Evolutionary conservation across 2,888 invertebrate species (phyloP).

Genomic region (Frankliniella fusca): DNA sequence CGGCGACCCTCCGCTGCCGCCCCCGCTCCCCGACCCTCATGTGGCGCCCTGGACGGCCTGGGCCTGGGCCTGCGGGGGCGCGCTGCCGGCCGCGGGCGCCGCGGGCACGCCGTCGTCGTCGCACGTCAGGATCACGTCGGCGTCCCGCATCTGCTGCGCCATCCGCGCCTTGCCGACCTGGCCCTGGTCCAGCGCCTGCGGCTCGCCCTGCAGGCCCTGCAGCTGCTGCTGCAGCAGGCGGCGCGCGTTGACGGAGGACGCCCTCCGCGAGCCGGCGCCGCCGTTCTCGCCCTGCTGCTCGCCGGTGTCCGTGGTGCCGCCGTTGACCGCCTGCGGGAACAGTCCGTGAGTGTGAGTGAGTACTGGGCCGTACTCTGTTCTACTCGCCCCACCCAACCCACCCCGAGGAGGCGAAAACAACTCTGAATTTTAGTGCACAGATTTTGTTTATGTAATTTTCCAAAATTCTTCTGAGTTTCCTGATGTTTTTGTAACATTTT

Average conservation of each 20-base stretch:
- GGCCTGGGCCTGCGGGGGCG: too few species aligned
- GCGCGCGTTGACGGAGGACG: constrained; percentile 28
- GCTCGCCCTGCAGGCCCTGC: constrained; percentile 27
- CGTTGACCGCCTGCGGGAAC: background rate
- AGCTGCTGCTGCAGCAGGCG: constrained; percentile 6
- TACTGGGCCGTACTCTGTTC: too few species aligned
- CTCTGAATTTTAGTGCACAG: too few species aligned
- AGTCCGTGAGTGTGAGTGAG: too few species aligned
- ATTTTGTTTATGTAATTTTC: too few species aligned
- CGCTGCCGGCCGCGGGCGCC: constrained; percentile 6
- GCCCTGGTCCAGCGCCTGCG: background rate
- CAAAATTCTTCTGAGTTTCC: too few species aligned
- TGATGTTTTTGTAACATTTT: too few species aligned
- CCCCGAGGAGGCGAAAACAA: too few species aligned
- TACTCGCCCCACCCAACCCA: too few species aligned
- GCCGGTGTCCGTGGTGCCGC: background rate
- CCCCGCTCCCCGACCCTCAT: constrained; percentile 20
- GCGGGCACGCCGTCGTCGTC: constrained; percentile 6
- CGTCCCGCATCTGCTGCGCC: constrained; percentile 27
- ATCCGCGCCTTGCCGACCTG: background rate
- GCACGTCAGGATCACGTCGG: constrained; percentile 28
- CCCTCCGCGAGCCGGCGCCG: background rate
- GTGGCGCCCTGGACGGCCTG: constrained; percentile 4
- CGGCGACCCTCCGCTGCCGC: constrained; percentile 27
- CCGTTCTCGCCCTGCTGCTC: background rate